phyloP scores from a whole-genome alignment of 2,888 invertebrate genomes.

The Brenthis ino region DNA sequence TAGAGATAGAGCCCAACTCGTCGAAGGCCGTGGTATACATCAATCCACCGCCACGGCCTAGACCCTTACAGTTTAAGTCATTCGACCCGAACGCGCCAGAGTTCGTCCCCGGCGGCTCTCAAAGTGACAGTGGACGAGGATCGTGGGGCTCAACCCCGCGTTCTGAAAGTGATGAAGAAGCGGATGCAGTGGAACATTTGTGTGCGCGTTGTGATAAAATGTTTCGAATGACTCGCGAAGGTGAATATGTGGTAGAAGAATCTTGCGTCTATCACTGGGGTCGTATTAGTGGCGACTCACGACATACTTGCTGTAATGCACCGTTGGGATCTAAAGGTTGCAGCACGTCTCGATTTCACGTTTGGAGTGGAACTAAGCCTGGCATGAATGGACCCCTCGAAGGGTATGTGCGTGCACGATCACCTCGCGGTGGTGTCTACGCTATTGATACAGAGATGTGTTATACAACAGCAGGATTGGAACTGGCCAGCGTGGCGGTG shows the following conservation, averaged over 20 bases:
- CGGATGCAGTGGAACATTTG: conserved; percentile 81
- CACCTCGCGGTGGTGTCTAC: conserved; percentile 84
- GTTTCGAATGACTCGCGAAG: conserved; percentile 87
- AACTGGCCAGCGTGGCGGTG: conserved; percentile 93
- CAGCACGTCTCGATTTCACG: conserved; percentile 85
- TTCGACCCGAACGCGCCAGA: conserved; percentile 87
- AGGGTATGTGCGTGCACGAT: conserved; percentile 84
- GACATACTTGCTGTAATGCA: conserved; percentile 85
- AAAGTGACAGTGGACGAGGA: conserved; percentile 80
- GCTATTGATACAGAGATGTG: conserved; percentile 99
- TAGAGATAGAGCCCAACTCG: conserved; percentile 83
- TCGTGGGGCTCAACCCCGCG: conserved; percentile 81
- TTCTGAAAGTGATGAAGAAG: conserved; percentile 81
- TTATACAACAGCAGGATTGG: conserved; percentile 92
- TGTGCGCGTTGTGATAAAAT: conserved; percentile 88
- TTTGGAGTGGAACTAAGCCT: conserved; percentile 87
- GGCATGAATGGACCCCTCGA: conserved; percentile 89
- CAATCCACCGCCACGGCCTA: conserved; percentile 75
- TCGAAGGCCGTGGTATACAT: conserved; percentile 85
- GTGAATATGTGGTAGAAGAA: conserved; percentile 87
- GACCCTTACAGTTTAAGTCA: conserved; percentile 59
- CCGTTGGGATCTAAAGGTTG: conserved; percentile 84
- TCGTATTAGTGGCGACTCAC: conserved; percentile 82
- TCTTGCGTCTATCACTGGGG: conserved; percentile 96
- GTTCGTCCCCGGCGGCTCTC: conserved; percentile 83